These are phyloP conservation scores for Neodontobutis hainanensis DNA, from an alignment of 2,113 vertebrate genomes.

Conservation along the genomic window DNA sequence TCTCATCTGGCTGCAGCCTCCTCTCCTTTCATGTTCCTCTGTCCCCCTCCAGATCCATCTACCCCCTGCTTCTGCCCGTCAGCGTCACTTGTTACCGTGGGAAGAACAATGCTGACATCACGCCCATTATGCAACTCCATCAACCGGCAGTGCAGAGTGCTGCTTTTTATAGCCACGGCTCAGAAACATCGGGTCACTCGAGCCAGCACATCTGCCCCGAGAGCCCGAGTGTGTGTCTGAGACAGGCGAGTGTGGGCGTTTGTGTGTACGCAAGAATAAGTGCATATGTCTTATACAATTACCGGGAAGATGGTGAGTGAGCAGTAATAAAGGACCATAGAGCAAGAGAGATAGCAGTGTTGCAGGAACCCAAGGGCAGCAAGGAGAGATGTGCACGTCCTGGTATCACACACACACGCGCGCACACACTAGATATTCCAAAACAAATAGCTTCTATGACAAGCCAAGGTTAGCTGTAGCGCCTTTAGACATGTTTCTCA, in stretches of 20 bases:
- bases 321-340: conserved; percentile 17
- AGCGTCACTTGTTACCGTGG: conserved; percentile 67
- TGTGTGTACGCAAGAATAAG: conserved; percentile 8
- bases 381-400: conserved; percentile 20
- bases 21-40: conserved; percentile 8
- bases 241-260: neutral
- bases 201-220: conserved; percentile 49
- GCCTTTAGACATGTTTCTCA: conserved; percentile 45
- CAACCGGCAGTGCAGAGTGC: conserved; percentile 16
- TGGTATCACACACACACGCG: conserved; percentile 25
- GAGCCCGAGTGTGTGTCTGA: conserved; percentile 1
- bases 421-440: conserved; percentile 7
- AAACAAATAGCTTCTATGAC: conserved; percentile 29
- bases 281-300: conserved; percentile 44
- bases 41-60: conserved; percentile 2
- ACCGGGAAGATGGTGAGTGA: conserved; percentile 14
- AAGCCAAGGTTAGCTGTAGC: conserved; percentile 38
- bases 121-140: conserved; percentile 67
- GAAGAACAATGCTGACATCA: conserved; percentile 73
- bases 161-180: conserved; percentile 63
- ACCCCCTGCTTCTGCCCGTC: conserved; percentile 4
- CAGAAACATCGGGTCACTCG: conserved; percentile 35
- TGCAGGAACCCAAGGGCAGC: conserved; percentile 52
- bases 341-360: conserved; percentile 24
- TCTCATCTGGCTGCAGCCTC: neutral